Evolutionary conservation across 1,140 invertebrate species (phyloP), one percentile per base, ranked within the genome.

Genomic region (Ips typographus): DNA sequence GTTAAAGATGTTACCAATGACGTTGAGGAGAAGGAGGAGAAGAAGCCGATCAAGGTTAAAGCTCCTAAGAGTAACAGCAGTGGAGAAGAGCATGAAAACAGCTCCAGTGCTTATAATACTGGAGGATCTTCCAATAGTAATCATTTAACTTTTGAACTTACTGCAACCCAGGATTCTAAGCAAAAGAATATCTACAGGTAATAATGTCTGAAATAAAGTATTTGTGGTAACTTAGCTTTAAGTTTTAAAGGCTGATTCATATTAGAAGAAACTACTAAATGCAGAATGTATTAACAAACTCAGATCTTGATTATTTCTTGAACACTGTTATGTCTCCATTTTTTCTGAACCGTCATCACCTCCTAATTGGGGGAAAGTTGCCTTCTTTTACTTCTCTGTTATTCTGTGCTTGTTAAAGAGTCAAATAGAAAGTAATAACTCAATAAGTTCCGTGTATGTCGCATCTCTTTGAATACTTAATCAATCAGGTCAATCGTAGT

Each of bases 91-190:
- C 84, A 88, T 58, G 87, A 84, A 49, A 83, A 89, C 68, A 88
- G 87, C 37, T 89, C 89, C 39, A 90, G 88, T 80, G 90, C 90
- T 58, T 92, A 92, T 75, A 93, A 92, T 73, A 91, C 90, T 1
- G 91, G 89, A 1, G 90, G 90, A 69, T 89, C 88, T 1, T 90
- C 89, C 73, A 87, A 90, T 63, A 91, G 90, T 73, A 90, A 88
- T 64, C 89, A 87, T 2, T 80, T 89, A 5, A 86, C 86, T 4
- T 74, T 87, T 62, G 86, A 88, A 73, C 79, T 89, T 2, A 85
- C 84, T 56, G 81, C 83, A 53, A 80, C 78, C 22, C 79, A 79
- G 38, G 80, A 82, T 63, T 79, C 83, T 40, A 80, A 82, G 65
- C 82, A 83, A 5, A 83, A 82, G 7, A 83, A 83, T 52, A 65